Percentiles rank a stretch among this genome's conserved stretches.
These are phyloP conservation scores for Helarctos malayanus DNA, from an alignment of 2,797 vertebrate genomes.

Conservation along the genomic window DNA sequence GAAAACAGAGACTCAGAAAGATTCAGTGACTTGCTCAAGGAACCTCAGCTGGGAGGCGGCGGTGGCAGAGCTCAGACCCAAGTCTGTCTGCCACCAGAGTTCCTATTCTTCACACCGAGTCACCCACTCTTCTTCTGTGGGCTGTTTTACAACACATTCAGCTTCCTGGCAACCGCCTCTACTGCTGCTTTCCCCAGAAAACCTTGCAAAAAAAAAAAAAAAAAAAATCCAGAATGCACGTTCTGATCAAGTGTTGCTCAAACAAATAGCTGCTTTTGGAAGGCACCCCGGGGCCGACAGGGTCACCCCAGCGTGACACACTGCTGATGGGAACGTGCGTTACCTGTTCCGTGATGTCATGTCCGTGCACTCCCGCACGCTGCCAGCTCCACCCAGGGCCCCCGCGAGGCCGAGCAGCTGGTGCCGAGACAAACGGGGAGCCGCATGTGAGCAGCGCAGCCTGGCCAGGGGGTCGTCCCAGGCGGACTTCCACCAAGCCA, in stretches of 20 bases:
- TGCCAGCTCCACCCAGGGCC: neutral
- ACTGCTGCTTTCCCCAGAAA: neutral
- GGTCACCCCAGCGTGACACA: neutral
- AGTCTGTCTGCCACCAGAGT: neutral
- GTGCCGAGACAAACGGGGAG: neutral
- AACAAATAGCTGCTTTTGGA: constrained; percentile 10
- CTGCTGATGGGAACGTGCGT: neutral
- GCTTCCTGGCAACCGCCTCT: neutral
- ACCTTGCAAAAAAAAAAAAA: neutral
- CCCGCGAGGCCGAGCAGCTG: neutral
- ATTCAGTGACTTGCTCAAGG: neutral
- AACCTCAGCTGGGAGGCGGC: neutral
- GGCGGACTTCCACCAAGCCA: neutral
- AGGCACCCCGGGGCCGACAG: neutral
- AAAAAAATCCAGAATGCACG: neutral
- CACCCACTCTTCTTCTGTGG: neutral
- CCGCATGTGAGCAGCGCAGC: neutral
- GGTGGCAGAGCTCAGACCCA: neutral
- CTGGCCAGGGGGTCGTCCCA: neutral
- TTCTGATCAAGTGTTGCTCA: constrained; percentile 30
- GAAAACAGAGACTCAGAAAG: neutral
- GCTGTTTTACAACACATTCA: neutral
- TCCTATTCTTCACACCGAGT: neutral
- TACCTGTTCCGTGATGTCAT: neutral
- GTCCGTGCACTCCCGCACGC: neutral